These are phyloP conservation scores for Agrotis puta DNA, from an alignment of 2,888 invertebrate genomes.

Conservation along the genomic window DNA sequence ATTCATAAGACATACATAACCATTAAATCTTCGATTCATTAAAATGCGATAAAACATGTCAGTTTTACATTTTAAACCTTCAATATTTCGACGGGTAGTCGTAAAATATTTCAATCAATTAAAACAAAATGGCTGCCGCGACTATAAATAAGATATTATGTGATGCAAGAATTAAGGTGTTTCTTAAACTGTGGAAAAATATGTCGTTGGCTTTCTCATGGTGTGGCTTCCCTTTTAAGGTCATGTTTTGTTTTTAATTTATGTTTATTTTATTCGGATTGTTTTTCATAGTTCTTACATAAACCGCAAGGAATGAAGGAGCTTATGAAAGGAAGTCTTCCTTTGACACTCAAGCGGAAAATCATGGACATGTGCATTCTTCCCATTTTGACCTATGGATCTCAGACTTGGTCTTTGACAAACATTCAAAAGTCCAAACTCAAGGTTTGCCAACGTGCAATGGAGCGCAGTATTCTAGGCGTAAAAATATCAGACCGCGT, in stretches of 20 bases:
- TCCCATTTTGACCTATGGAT: no score
- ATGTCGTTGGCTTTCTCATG: constrained; percentile 58
- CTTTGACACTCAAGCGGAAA: no score
- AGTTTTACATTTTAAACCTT: constrained; percentile 52
- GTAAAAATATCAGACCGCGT: no score
- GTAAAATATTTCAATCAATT: constrained; percentile 59
- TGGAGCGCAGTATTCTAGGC: no score
- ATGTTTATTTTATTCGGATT: constrained; percentile 40
- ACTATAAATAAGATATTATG: constrained; percentile 41
- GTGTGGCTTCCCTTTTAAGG: constrained; percentile 47
- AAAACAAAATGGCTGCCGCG: constrained; percentile 47
- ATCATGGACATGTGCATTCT: no score
- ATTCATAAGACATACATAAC: constrained; percentile 43
- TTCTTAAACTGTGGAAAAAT: constrained; percentile 53
- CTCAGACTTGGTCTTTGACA: no score
- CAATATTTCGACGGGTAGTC: constrained; percentile 44
- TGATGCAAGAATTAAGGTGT: constrained; percentile 38
- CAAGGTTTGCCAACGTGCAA: no score
- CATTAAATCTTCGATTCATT: constrained; percentile 63
- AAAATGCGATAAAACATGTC: constrained; percentile 56
- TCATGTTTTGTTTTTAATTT: constrained; percentile 35
- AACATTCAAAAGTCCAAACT: no score
- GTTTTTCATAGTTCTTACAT: constrained; percentile 35
- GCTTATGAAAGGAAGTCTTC: no score
- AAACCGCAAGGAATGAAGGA: constrained; percentile 12